A percentile compares a stretch with the other conserved stretches of the same genome.
These are phyloP conservation scores for Chaetura pelagica DNA, from an alignment of 2,113 vertebrate genomes.

Conservation along the genomic window DNA sequence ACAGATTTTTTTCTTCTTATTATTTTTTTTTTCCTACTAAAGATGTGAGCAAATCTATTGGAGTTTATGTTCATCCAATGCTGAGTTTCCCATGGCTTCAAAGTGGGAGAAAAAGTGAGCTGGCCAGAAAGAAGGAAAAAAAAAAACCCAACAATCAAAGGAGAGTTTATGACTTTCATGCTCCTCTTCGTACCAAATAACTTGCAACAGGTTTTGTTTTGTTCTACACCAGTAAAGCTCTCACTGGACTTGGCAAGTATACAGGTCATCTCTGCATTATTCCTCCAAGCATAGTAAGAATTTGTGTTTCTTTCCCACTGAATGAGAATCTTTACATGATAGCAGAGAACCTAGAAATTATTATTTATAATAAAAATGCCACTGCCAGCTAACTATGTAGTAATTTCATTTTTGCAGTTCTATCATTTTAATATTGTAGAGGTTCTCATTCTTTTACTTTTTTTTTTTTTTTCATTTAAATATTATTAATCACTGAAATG, in stretches of 20 bases:
- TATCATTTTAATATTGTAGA: neutral
- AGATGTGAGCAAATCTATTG: neutral
- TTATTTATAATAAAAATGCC: neutral
- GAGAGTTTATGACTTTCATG: neutral
- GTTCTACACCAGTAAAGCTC: neutral
- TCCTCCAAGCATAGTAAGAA: neutral
- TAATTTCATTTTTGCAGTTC: neutral
- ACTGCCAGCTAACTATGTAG: neutral
- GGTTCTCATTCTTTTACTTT: neutral
- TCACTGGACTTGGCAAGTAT: neutral
- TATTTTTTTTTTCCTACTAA: neutral
- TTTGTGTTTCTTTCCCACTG: neutral
- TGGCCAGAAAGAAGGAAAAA: neutral
- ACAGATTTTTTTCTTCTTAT: neutral
- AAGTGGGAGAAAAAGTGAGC: neutral
- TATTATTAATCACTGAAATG: neutral
- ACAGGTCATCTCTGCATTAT: neutral
- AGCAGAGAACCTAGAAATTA: neutral
- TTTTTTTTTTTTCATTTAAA: neutral
- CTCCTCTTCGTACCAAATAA: neutral
- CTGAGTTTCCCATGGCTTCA: neutral
- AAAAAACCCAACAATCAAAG: neutral
- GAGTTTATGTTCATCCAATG: neutral
- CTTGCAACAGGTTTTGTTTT: neutral
- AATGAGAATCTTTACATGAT: neutral